A percentile compares a stretch with the other conserved stretches of the same genome.
Conservation (phyloP, 1,140 invertebrate genomes). For the Drosophila takahashii region DNA sequence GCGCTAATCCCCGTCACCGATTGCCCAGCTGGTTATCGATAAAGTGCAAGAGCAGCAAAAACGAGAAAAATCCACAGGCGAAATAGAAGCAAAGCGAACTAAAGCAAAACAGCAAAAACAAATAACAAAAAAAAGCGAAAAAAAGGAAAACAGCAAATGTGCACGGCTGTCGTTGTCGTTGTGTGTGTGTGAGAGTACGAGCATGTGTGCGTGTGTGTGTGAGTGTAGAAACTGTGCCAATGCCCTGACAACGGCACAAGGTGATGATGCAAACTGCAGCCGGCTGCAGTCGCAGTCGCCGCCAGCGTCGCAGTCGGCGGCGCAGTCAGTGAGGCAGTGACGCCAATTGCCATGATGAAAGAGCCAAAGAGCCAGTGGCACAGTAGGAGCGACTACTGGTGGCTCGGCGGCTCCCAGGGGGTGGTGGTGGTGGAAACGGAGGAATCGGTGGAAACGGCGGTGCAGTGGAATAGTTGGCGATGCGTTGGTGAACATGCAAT, state of each 20-base stretch:
- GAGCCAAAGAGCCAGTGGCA: conserved; percentile 58
- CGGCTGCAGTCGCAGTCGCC: conserved; percentile 52
- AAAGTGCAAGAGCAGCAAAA: conserved; percentile 51
- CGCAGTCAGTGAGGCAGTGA: conserved; percentile 65
- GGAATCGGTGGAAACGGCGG: not conserved
- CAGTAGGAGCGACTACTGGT: conserved; percentile 29
- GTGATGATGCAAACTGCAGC: conserved; percentile 80
- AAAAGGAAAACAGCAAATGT: conserved; percentile 44
- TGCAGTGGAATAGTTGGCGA: conserved; percentile 26
- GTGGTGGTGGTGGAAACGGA: not conserved
- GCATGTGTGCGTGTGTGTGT: conserved; percentile 30
- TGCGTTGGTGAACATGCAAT: conserved; percentile 65
- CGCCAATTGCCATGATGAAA: conserved; percentile 70
- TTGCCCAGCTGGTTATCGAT: conserved; percentile 37
- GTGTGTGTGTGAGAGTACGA: not conserved
- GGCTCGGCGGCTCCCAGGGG: not conserved
- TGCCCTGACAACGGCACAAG: conserved; percentile 84
- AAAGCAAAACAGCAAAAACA: conserved; percentile 21
- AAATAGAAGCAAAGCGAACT: conserved; percentile 40
- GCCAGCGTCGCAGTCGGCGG: conserved; percentile 21
- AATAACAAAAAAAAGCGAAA: conserved; percentile 26
- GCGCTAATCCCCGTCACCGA: conserved; percentile 33
- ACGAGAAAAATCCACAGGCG: conserved; percentile 64
- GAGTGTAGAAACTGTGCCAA: conserved; percentile 78
- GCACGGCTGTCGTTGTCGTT: conserved; percentile 11